These are phyloP conservation scores for Acholoe squamosa DNA, from an alignment of 2,888 invertebrate species.

Conservation along the genomic window DNA sequence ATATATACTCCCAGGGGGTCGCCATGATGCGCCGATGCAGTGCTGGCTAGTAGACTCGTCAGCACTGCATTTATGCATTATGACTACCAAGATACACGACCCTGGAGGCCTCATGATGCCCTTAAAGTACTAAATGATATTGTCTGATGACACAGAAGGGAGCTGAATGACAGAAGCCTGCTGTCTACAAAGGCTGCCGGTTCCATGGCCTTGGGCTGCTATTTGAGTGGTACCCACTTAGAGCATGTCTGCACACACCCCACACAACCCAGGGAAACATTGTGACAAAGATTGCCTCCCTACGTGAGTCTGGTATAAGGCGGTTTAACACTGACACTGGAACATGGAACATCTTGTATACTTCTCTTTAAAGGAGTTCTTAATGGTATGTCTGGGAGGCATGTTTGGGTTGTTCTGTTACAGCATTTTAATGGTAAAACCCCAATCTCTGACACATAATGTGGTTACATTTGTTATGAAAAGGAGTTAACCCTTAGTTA, in stretches of 20 bases:
- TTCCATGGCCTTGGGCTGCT: background rate
- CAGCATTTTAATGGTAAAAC: too few relatives aligned
- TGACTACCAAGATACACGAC: too few relatives aligned
- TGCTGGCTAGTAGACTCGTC: too few relatives aligned
- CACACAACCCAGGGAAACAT: background rate
- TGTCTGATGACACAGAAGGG: background rate
- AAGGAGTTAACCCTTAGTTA: background rate
- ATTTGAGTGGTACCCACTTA: conserved; percentile 11
- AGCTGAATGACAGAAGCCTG: background rate
- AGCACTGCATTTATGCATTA: too few relatives aligned
- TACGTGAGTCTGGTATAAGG: background rate
- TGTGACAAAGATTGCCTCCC: background rate
- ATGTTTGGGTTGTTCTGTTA: too few relatives aligned
- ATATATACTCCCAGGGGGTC: too few relatives aligned
- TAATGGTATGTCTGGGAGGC: too few relatives aligned
- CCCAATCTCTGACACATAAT: too few relatives aligned
- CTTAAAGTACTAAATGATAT: background rate
- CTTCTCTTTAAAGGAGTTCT: too few relatives aligned
- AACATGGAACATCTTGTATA: too few relatives aligned
- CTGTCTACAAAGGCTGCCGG: background rate
- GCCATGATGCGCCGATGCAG: too few relatives aligned
- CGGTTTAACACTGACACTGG: background rate
- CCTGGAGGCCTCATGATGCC: too few relatives aligned
- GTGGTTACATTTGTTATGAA: background rate
- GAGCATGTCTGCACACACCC: background rate